These are phyloP conservation scores for Campaea margaritaria DNA, from an alignment of 2,888 invertebrate genomes.

Conservation along the genomic window DNA sequence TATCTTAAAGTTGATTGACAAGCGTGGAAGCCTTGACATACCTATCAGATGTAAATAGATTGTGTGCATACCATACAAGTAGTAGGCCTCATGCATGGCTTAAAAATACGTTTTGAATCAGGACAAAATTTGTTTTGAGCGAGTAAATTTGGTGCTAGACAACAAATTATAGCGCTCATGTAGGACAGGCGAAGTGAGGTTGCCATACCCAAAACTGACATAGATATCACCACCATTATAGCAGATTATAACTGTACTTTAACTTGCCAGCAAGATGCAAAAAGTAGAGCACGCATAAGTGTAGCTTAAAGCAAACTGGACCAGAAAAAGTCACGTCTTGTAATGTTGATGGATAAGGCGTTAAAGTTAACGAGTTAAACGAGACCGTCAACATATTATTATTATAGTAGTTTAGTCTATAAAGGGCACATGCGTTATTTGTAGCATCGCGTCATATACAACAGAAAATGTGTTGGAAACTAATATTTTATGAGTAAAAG, in stretches of 20 bases:
- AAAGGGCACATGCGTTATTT: too few relatives aligned
- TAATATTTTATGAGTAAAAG: too few relatives aligned
- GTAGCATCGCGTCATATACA: background rate
- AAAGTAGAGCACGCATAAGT: slow-evolving; percentile 15
- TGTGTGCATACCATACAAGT: background rate
- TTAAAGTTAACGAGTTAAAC: too few relatives aligned
- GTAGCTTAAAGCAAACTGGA: slow-evolving; percentile 7
- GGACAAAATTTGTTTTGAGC: too few relatives aligned
- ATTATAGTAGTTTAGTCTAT: too few relatives aligned
- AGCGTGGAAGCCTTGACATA: slow-evolving; percentile 29
- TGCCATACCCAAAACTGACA: background rate
- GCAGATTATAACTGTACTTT: slow-evolving; percentile 17
- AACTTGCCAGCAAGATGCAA: slow-evolving; percentile 26
- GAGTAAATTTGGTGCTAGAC: too few relatives aligned
- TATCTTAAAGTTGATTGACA: slow-evolving; percentile 31
- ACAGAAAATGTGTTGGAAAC: too few relatives aligned
- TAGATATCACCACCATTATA: slow-evolving; percentile 6
- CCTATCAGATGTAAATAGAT: slow-evolving; percentile 22
- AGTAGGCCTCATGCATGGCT: background rate
- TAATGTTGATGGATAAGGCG: background rate
- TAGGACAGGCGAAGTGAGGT: too few relatives aligned
- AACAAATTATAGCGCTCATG: too few relatives aligned
- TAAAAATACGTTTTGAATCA: background rate
- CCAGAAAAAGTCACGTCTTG: background rate
- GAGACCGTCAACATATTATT: too few relatives aligned